Conservation (phyloP, 30 jellyfish, hydroid and myxozoan genomes). For the Chrysaora quinquecirrha region DNA sequence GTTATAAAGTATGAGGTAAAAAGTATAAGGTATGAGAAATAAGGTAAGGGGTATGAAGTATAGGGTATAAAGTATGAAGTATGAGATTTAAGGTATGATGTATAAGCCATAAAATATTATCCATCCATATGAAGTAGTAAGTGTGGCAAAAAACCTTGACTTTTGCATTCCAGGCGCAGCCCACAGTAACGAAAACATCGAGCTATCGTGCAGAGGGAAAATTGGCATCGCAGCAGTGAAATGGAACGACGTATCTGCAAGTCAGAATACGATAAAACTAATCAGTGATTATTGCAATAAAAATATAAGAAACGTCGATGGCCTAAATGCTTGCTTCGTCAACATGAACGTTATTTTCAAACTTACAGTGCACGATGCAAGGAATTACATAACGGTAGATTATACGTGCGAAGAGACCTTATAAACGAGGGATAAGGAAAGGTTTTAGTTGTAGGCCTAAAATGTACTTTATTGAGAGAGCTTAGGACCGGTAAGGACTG, state of each 20-base stretch:
- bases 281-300: neutral
- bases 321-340: slow-evolving; percentile 17
- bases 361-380: neutral
- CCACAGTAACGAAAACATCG: slow-evolving; percentile 34
- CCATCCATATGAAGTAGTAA: no score
- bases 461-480: no score
- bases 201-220: slow-evolving; percentile 48
- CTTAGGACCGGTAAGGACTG: no score
- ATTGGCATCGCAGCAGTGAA: neutral
- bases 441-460: no score
- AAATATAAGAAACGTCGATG: slow-evolving; percentile 5
- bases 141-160: no score
- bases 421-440: no score
- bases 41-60: no score
- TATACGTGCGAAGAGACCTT: slow-evolving; percentile 40
- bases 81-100: no score
- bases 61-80: no score
- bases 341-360: slow-evolving; percentile 15
- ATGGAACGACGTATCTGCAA: slow-evolving; percentile 14
- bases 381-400: slow-evolving; percentile 23
- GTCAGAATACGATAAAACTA: neutral
- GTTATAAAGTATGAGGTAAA: no score
- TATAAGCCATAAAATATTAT: no score
- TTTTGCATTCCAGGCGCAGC: slow-evolving; percentile 23
- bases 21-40: no score